Conservation (phyloP, 2,797 vertebrate species). For the Lepidocolaptes lacrymiger region DNA sequence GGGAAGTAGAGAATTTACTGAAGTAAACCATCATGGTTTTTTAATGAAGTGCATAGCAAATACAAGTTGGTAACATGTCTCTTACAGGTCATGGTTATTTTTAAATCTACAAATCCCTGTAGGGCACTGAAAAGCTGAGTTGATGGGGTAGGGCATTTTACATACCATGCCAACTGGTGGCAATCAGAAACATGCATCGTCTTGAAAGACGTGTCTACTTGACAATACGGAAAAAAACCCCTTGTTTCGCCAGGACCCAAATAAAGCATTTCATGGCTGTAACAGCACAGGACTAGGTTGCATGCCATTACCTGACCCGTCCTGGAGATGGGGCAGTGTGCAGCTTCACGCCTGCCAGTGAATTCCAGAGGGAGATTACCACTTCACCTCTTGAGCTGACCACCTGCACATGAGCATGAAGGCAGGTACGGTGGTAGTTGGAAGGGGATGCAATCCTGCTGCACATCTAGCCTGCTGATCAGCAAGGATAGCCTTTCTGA, state of each 20-base stretch:
- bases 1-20: background rate
- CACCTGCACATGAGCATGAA: background rate
- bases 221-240: background rate
- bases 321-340: background rate
- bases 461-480: background rate
- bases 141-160: background rate
- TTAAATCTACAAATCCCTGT: background rate
- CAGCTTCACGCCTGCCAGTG: background rate
- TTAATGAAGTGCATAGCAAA: background rate
- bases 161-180: background rate
- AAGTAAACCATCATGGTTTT: background rate
- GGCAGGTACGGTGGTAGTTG: background rate
- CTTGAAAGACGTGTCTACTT: background rate
- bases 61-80: background rate
- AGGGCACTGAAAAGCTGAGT: background rate
- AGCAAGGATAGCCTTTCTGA: background rate
- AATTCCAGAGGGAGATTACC: background rate
- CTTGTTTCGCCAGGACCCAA: background rate
- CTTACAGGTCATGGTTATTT: background rate
- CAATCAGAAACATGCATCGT: background rate
- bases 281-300: background rate
- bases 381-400: background rate
- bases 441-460: background rate
- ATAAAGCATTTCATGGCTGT: background rate
- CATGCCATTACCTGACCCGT: background rate